These are phyloP conservation scores for Orestias chungarensis DNA, from an alignment of 2,797 vertebrate genomes.

Conservation along the genomic window DNA sequence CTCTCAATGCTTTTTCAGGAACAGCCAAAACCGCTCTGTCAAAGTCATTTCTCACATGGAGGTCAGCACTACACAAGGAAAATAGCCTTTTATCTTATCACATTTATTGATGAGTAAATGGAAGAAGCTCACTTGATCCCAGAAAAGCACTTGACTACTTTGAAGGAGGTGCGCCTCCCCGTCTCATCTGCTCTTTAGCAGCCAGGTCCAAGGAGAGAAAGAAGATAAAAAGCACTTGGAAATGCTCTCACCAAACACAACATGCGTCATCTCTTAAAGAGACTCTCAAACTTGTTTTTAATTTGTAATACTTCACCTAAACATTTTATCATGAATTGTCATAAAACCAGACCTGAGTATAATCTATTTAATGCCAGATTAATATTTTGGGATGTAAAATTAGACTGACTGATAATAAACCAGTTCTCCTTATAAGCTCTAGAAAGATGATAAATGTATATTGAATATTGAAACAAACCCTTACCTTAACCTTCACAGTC, in stretches of 20 bases:
- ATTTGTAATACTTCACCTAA: not conserved
- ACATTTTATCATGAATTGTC: slow-evolving; percentile 3
- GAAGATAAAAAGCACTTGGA: slow-evolving; percentile 26
- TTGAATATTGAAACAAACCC: slow-evolving; percentile 19
- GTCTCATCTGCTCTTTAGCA: slow-evolving; percentile 49
- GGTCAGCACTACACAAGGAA: slow-evolving; percentile 26
- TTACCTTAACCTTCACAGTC: slow-evolving; percentile 60
- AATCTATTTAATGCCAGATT: not conserved
- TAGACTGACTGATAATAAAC: not conserved
- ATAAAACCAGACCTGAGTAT: slow-evolving; percentile 1
- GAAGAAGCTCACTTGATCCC: slow-evolving; percentile 57
- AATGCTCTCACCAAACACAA: slow-evolving; percentile 24
- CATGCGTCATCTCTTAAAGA: slow-evolving; percentile 14
- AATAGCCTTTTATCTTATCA: slow-evolving; percentile 25
- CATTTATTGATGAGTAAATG: slow-evolving; percentile 20
- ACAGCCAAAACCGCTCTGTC: slow-evolving; percentile 15
- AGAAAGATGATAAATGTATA: not conserved
- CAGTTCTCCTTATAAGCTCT: not conserved
- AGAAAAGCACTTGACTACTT: slow-evolving; percentile 62
- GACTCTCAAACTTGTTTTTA: slow-evolving; percentile 12
- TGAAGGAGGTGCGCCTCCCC: slow-evolving; percentile 46
- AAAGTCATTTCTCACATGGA: slow-evolving; percentile 27
- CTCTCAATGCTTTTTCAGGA: slow-evolving; percentile 22
- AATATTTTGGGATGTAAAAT: slow-evolving; percentile 6
- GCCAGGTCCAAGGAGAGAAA: slow-evolving; percentile 22